A percentile compares a stretch with the other conserved stretches of the same genome.
Conservation (phyloP, 2,113 vertebrate species). For the Abramis brama region DNA sequence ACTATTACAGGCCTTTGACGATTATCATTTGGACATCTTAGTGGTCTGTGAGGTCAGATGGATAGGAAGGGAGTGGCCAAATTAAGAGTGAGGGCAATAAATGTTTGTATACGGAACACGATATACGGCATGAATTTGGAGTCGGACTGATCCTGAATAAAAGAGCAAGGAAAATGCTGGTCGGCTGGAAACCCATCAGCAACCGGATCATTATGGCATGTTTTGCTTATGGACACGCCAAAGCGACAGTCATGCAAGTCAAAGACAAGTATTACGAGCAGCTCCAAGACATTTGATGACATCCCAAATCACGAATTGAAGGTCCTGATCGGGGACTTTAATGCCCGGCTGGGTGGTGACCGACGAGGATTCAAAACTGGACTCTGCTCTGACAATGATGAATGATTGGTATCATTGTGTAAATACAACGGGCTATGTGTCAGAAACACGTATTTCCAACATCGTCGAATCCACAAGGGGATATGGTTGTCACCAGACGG, state of each 20-base stretch:
- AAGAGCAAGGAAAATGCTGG: not conserved
- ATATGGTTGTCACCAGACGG: not conserved
- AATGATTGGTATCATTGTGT: not conserved
- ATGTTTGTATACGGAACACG: not conserved
- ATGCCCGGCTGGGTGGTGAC: too few relatives aligned
- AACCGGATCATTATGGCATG: not conserved
- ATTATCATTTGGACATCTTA: not conserved
- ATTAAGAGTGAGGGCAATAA: not conserved
- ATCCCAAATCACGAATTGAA: not conserved
- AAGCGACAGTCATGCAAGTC: not conserved
- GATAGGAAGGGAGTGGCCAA: not conserved
- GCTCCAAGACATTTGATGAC: not conserved
- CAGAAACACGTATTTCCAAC: not conserved
- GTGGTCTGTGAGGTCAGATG: not conserved
- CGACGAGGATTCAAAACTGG: too few relatives aligned
- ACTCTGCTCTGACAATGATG: not conserved
- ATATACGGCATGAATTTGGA: not conserved
- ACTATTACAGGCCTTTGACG: not conserved
- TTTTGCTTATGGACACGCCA: not conserved
- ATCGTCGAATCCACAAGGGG: not conserved
- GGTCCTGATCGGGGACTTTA: too few relatives aligned
- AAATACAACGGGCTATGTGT: not conserved
- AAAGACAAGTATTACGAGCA: not conserved
- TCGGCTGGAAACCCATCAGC: not conserved
- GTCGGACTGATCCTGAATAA: not conserved